These are phyloP conservation scores for Mesoligia furuncula DNA, from an alignment of 2,888 invertebrate species.

Conservation along the genomic window DNA sequence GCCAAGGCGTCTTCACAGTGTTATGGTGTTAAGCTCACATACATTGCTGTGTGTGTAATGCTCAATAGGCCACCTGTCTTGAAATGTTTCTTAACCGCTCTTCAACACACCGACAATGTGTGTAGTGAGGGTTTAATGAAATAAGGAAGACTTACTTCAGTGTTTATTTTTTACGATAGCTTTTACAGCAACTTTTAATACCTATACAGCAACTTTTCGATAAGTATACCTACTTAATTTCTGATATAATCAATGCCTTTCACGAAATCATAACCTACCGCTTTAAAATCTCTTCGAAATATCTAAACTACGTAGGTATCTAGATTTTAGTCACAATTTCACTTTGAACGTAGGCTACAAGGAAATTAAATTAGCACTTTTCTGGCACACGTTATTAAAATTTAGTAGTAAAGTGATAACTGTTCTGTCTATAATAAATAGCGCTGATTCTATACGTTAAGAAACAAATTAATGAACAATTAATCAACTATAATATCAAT, in stretches of 20 bases:
- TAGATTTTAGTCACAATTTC: background rate
- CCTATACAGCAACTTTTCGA: background rate
- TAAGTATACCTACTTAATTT: background rate
- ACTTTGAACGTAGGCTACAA: background rate
- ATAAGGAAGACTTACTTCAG: slow-evolving; percentile 20
- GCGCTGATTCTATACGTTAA: background rate
- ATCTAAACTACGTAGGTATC: background rate
- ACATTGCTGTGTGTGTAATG: slow-evolving; percentile 59
- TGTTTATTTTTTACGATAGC: background rate
- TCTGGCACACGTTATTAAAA: background rate
- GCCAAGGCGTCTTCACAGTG: slow-evolving; percentile 64
- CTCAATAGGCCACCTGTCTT: slow-evolving; percentile 70
- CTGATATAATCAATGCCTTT: background rate
- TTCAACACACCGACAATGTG: slow-evolving; percentile 44
- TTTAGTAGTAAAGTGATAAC: background rate
- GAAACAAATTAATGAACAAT: slow-evolving; percentile 1
- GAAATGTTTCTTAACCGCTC: slow-evolving; percentile 54
- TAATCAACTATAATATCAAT: background rate
- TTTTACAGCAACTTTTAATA: too few species aligned
- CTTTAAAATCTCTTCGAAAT: background rate
- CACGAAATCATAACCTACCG: background rate
- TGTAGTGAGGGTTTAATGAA: slow-evolving; percentile 19
- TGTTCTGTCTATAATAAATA: background rate
- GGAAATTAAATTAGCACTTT: background rate
- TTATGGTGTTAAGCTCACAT: slow-evolving; percentile 59